These are phyloP conservation scores for Drosophila burlai DNA, from an alignment of 1,140 invertebrate species.

Conservation along the genomic window DNA sequence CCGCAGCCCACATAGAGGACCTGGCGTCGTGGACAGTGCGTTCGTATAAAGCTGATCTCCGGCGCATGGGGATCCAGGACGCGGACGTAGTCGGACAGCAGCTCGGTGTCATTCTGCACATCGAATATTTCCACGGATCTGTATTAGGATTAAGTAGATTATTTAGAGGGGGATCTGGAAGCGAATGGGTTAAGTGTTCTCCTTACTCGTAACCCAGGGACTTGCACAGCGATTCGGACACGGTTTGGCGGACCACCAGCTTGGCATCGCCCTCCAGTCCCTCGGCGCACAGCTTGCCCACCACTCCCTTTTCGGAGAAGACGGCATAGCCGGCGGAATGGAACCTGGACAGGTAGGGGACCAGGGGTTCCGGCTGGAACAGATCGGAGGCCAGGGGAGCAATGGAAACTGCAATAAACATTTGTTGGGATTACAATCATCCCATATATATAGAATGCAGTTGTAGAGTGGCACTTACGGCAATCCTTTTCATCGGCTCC, in stretches of 20 bases:
- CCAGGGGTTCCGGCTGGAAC: slow-evolving; percentile 86
- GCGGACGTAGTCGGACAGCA: slow-evolving; percentile 89
- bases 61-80: slow-evolving; percentile 91
- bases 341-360: slow-evolving; percentile 89
- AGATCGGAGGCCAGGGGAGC: slow-evolving; percentile 88
- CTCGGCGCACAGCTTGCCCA: slow-evolving; percentile 92
- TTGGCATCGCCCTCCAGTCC: slow-evolving; percentile 86
- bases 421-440: slow-evolving; percentile 14
- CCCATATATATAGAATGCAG: background rate
- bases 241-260: slow-evolving; percentile 87
- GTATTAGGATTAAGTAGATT: background rate
- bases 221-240: slow-evolving; percentile 91
- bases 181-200: background rate
- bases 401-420: slow-evolving; percentile 88
- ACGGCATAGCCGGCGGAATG: slow-evolving; percentile 91
- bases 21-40: slow-evolving; percentile 90
- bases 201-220: slow-evolving; percentile 91
- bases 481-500: slow-evolving; percentile 94
- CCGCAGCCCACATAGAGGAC: slow-evolving; percentile 92
- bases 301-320: slow-evolving; percentile 92
- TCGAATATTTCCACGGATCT: slow-evolving; percentile 87
- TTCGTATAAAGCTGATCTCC: slow-evolving; percentile 92
- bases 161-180: background rate
- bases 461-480: slow-evolving; percentile 87
- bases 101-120: slow-evolving; percentile 86